Base-by-base conservation (phyloP, 1,140 invertebrate genomes). In the Mylabris phalerata region DNA sequence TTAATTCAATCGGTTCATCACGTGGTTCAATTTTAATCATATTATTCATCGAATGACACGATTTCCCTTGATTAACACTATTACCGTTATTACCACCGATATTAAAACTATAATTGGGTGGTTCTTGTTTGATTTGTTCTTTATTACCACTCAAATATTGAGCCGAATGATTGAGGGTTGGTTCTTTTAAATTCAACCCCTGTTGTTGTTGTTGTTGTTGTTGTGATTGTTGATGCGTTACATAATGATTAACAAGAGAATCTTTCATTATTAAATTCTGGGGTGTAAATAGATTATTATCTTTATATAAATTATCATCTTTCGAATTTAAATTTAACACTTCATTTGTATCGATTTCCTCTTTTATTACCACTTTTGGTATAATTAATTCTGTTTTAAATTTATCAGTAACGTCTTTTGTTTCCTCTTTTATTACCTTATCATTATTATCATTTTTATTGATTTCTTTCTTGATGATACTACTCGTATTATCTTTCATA, bases 301-400 rank as follows among this genome's bases (percentile, higher is more conserved):
- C 67, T 45, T 71, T 70, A 45, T 67, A 71, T n/a, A 59, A 48
- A 42, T 19, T 19, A 19, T 57, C 44, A 43, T 68, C 67, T 45
- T 66, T 67, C 1, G 67, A 60, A 52, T 66, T 68, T 5, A 69
- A 43, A 51, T 68, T 70, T 9, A 70, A 58, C 13, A 62, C 69
- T 43, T 75, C 73, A 56, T 68, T 79, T 19, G 64, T 61, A 47
- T 73, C 71, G 13, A 79, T 71, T 71, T 82, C 80, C 62, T 82
- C 80, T 57, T 80, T 81, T 19, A 80, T 79, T 65, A 77, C 75
- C 45, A 80, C 77, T 72, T 80, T 80, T 45, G 79, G 79, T 62
- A 81, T 80, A 63, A 80, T 80, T 55, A 81, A 73, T 73, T 82
- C 80, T 19, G 79, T 78, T 73, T 82, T 82, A 50, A 68, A 67